Base-by-base conservation (phyloP, 2,888 invertebrate species). In the Labia minor region DNA sequence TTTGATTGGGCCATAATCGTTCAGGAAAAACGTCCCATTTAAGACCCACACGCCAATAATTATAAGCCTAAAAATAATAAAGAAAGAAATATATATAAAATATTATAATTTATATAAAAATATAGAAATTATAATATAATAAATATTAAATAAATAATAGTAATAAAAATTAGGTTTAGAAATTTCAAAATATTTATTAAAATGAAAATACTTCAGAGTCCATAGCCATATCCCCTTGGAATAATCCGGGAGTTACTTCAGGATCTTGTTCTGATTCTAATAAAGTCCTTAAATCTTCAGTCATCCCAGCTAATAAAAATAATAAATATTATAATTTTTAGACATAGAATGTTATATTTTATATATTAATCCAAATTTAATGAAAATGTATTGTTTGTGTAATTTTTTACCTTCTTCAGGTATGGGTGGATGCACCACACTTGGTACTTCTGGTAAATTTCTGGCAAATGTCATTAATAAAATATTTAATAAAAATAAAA, bases 161-260 rank as follows among this genome's bases (percentile, higher is more conserved):
- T 62, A 37, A 26, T 18, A 21, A 37, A 1, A 19, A 6, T 37
- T 37, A 37, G 19, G n/a, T 21, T 66, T 14, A 19, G n/a, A 3
- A 6, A 21, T 64, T 64, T 3, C 21, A 64, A 4, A 21, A 11
- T 19, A 64, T n/a, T n/a, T n/a, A n/a, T n/a, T n/a, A n/a, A n/a
- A n/a, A n/a, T n/a, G n/a, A n/a, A n/a, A n/a, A n/a, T 61, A 76
- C 78, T 73, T 78, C 83, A 65, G 83, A 83, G 67, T 82, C 82
- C 70, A 86, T 79, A 1, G 86, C 86, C 78, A 87, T 86, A 71
- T 87, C 86, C 1, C 87, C 87, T 75, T 87, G 85, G 73, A 83
- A 86, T 26, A 87, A 76, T 16, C 85, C 85, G 0, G 86, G 86
- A 69, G 80, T 79, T 0, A 86, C 82, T 77, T 87, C 86, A 0